Evolutionary conservation across 2,113 vertebrate genomes (phyloP).

Genomic region (Pao palembangensis): DNA sequence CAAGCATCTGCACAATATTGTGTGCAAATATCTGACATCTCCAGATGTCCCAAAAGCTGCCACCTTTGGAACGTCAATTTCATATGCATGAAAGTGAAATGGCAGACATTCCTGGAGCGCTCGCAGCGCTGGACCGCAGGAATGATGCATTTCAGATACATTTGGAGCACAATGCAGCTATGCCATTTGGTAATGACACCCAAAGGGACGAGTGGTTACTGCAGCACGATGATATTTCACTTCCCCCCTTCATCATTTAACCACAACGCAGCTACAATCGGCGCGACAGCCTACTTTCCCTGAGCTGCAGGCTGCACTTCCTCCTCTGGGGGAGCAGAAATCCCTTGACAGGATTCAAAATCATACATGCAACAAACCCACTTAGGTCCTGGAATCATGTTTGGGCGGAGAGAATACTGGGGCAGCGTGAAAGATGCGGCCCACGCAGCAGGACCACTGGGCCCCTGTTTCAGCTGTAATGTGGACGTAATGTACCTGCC

Average conservation of each 20-base stretch:
- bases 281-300: slow-evolving; percentile 47
- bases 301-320: slow-evolving; percentile 7
- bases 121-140: too few species aligned
- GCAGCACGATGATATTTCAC: slow-evolving; percentile 28
- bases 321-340: slow-evolving; percentile 43
- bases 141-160: slow-evolving; percentile 30
- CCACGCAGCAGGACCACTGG: slow-evolving; percentile 12
- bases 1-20: too few species aligned
- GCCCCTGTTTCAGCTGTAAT: slow-evolving; percentile 6
- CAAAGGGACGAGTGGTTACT: slow-evolving; percentile 46
- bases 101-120: too few species aligned
- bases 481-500: slow-evolving; percentile 33
- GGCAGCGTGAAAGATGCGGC: slow-evolving; percentile 18
- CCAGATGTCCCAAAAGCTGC: too few species aligned
- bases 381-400: slow-evolving; percentile 51
- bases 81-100: too few species aligned
- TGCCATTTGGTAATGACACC: slow-evolving; percentile 46
- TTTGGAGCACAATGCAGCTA: slow-evolving; percentile 26
- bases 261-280: slow-evolving; percentile 27
- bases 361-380: slow-evolving; percentile 44
- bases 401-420: slow-evolving; percentile 34
- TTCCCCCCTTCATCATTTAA: slow-evolving; percentile 27
- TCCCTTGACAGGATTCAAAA: slow-evolving; percentile 52
- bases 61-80: too few species aligned
- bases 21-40: too few species aligned